Base-by-base conservation (phyloP, 2,888 invertebrate species). In the Pristionchus japonicus region DNA sequence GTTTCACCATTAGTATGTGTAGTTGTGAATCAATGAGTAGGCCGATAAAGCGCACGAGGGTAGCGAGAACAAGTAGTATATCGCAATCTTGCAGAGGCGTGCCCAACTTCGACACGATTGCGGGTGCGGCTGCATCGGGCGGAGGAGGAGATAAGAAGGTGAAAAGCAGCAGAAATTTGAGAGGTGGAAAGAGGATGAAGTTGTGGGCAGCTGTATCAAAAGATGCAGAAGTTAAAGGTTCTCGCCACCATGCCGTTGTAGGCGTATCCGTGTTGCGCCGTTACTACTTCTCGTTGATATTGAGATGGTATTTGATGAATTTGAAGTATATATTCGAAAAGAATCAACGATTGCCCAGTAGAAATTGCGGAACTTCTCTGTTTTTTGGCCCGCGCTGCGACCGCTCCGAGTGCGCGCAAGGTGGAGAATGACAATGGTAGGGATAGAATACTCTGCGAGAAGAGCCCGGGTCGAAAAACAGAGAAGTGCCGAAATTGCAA, bases 41-140 rank as follows among this genome's bases (percentile, higher is more conserved):
- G 2, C 3, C 52, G 23, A 52, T 52, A 20, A 20, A 13, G 13
- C 20, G 49, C 49, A 52, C 3, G 1, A 6, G 57, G n/a, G 2
- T 6, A 6, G 20, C 52, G 6, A 17, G 6, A 9, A 3, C 20
- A 57, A 57, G 6, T n/a, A 6, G 3, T 23, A n/a, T 57, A 57
- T n/a, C 3, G 4, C 20, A 57, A 67, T 34, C 31, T 83, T 83
- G 6, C 86, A 86, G 86, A 49, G 49, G 57, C 0, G 86, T 86
- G 20, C 67, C 86, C 47, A 86, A 70, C 49, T 86, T 86, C 70
- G 86, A 86, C 6, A 85, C 40, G 40, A 64, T 85, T 2, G 70
- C 49, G 4, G 70, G 70, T 3, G 86, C 70, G 1, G 86, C 70
- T 6, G 49, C 23, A 34, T 49, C 27, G 23, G 86, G 86, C 49